Evolutionary conservation across 2,888 invertebrate species (phyloP).

Genomic region (Vanessa cardui): DNA sequence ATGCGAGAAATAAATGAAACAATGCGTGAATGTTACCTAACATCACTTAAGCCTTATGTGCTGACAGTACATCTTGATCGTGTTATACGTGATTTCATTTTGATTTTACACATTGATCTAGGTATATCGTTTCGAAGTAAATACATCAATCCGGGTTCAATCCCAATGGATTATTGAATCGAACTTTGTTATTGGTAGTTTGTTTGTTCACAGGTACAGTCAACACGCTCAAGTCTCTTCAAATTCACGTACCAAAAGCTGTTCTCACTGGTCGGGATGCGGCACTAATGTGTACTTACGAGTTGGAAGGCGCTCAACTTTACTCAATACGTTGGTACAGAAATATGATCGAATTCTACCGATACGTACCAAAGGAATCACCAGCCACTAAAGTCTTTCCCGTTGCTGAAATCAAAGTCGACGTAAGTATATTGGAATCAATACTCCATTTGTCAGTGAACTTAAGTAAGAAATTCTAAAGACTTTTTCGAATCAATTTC

Average conservation of each 20-base stretch:
- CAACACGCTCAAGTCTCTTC: conserved; percentile 70
- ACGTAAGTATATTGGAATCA: conserved; percentile 82
- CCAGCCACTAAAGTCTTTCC: conserved; percentile 88
- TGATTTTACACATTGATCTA: neutral
- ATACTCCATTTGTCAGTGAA: neutral
- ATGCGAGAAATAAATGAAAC: too few relatives aligned
- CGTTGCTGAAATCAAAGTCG: conserved; percentile 87
- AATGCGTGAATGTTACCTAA: too few relatives aligned
- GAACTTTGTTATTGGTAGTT: conserved; percentile 31
- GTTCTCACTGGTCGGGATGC: conserved; percentile 79
- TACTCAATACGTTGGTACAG: conserved; percentile 91
- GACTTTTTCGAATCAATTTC: neutral
- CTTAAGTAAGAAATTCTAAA: neutral
- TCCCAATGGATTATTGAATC: conserved; percentile 24
- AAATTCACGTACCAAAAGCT: conserved; percentile 80
- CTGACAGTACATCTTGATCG: too few relatives aligned
- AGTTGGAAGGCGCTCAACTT: conserved; percentile 84
- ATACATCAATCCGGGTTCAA: conserved; percentile 5
- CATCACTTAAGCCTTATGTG: too few relatives aligned
- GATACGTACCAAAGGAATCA: conserved; percentile 88
- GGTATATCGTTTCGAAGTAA: conserved; percentile 12
- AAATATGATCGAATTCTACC: conserved; percentile 89
- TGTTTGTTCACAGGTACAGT: conserved; percentile 64
- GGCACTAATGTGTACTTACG: conserved; percentile 80
- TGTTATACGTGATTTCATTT: neutral